Evolutionary conservation across 92 coral and sea anemone genomes (phyloP), one percentile per base, ranked within the genome.

Genomic region (Paragorgia papillata): DNA sequence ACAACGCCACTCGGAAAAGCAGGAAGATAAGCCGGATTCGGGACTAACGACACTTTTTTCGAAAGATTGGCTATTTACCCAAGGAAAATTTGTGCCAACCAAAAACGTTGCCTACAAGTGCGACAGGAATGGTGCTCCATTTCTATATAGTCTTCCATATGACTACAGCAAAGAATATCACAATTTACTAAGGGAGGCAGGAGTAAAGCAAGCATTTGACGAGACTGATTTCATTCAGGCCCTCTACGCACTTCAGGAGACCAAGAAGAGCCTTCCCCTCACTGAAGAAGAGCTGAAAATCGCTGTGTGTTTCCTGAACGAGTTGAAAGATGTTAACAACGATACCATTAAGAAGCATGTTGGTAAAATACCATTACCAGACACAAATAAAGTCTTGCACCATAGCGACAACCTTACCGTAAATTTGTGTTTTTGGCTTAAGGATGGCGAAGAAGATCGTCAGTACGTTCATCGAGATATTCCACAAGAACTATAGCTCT

Each of bases 331-430:
- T 9, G 67, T 41, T 25, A 56, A 63, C 27, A 80, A 79, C 27
- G 41, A 19, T 12, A 33, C 74, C 0, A 66, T 83, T 34, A 58
- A 39, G 39, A 8, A 34, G 57, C 86, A 80, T 21, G 25, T 74
- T 27, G 92, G 90, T 14, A 63, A 39, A 60, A 69, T 89, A 20
- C 94, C 97, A 29, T 15, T 91, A 18, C 97, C 97, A 8, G 94
- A 89, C 73, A 73, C 85, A 24, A 25, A 50, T 18, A 60, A 66
- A 26, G 37, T 79, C 65, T 69, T 91, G 34, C 90, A 41, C 17
- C 49, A 61, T 20, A 88, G 94, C 34, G 60, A 70, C 6, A 75
- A 43, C 37, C 84, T 91, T 22, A 90, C 90, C 7, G 89, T 91
- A 58, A 89, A 89, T 21, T 91, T 89, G 56, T 89, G 65, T 9